phyloP scores from a whole-genome alignment of 2,113 vertebrate species.

The Odocoileus virginianus region DNA sequence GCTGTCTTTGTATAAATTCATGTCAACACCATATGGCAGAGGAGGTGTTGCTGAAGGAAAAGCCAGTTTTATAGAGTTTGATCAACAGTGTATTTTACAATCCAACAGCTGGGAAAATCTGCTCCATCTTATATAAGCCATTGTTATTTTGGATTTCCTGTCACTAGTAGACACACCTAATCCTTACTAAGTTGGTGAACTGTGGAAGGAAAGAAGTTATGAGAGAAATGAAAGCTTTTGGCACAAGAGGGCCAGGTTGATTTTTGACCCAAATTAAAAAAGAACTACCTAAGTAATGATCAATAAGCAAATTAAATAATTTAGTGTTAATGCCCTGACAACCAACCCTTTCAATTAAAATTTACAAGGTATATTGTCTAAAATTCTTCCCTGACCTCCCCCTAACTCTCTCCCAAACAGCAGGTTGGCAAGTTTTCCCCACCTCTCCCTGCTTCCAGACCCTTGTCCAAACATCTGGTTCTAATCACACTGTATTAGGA shows the following conservation, averaged over 20 bases:
- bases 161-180: not conserved
- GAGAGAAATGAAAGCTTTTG: not conserved
- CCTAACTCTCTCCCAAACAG: not conserved
- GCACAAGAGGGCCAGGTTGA: not conserved
- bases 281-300: not conserved
- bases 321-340: not conserved
- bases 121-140: not conserved
- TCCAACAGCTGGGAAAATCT: not conserved
- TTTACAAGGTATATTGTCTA: not conserved
- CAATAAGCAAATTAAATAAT: not conserved
- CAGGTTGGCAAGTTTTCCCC: not conserved
- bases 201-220: not conserved
- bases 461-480: slow-evolving; percentile 22
- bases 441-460: not conserved
- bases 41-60: not conserved
- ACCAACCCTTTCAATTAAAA: not conserved
- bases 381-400: not conserved
- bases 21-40: not conserved
- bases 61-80: not conserved
- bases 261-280: not conserved
- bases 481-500: not conserved
- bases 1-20: not conserved
- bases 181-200: not conserved
- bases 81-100: not conserved
- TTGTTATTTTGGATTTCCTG: not conserved